Evolutionary conservation across 2,888 invertebrate genomes (phyloP).

Genomic region (Tenthredo notha): DNA sequence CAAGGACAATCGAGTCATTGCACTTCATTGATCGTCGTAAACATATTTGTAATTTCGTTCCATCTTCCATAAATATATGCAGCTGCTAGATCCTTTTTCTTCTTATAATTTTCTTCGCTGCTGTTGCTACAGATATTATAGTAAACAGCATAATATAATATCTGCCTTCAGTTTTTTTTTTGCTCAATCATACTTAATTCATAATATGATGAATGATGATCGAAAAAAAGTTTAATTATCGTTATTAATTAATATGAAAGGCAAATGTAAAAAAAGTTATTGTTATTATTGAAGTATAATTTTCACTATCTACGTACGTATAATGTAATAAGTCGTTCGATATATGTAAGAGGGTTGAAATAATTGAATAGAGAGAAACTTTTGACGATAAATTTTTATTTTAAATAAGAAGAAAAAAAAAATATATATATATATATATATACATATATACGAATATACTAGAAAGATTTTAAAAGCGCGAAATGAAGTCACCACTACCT

Average conservation of each 20-base stretch:
- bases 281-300: too few species aligned
- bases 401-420: neutral
- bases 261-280: too few species aligned
- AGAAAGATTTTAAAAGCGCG: neutral
- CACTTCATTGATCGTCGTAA: neutral
- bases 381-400: neutral
- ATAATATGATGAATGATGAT: neutral
- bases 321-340: neutral
- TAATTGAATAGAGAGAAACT: neutral
- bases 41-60: neutral
- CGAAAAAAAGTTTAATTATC: too few species aligned
- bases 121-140: neutral
- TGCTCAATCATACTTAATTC: neutral
- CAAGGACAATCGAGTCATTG: neutral
- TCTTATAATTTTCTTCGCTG: neutral
- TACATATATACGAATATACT: neutral
- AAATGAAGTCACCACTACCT: neutral
- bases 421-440: too few species aligned
- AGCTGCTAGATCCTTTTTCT: neutral
- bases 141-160: constrained; percentile 20
- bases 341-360: neutral
- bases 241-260: neutral
- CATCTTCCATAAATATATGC: neutral
- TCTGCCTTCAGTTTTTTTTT: neutral
- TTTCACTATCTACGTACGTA: too few species aligned